These are phyloP conservation scores for Congeria kusceri DNA, from an alignment of 2,888 invertebrate genomes.

Conservation along the genomic window DNA sequence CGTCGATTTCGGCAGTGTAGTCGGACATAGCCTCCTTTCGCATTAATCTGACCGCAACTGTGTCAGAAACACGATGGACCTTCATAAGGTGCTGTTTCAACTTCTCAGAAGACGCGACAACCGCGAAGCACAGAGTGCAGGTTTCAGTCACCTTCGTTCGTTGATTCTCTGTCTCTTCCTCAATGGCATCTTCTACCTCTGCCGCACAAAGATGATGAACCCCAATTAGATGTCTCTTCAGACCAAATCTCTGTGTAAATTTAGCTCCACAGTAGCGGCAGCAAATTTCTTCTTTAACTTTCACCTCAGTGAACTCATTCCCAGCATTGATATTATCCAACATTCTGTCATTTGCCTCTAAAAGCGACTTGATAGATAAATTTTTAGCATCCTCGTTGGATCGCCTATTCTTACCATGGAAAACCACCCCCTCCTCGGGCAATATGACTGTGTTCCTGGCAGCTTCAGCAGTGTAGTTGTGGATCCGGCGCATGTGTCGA, in stretches of 20 bases:
- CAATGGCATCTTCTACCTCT: slow-evolving; percentile 34
- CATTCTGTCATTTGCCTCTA: not conserved
- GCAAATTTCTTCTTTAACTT: not conserved
- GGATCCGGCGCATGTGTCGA: slow-evolving; percentile 51
- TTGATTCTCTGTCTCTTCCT: slow-evolving; percentile 31
- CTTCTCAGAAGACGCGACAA: slow-evolving; percentile 18
- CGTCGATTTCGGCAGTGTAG: slow-evolving; percentile 46
- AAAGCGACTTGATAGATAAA: not conserved
- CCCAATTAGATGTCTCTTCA: slow-evolving; percentile 46
- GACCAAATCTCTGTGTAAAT: slow-evolving; percentile 36
- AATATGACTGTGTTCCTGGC: slow-evolving; percentile 49
- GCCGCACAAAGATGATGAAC: slow-evolving; percentile 23
- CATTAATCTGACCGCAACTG: slow-evolving; percentile 48
- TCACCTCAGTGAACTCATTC: slow-evolving; percentile 4
- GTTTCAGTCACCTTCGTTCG: slow-evolving; percentile 18
- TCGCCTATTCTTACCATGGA: slow-evolving; percentile 10
- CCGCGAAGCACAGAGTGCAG: slow-evolving; percentile 46
- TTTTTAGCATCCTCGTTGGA: not conserved
- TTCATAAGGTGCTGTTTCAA: slow-evolving; percentile 49
- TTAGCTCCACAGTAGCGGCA: slow-evolving; percentile 50
- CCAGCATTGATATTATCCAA: slow-evolving; percentile 4
- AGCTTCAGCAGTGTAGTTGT: slow-evolving; percentile 49
- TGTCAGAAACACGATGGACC: slow-evolving; percentile 43
- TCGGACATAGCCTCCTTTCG: slow-evolving; percentile 43
- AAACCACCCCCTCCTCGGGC: slow-evolving; percentile 31